Conservation (phyloP, 2,888 invertebrate genomes). For the Hyposoter didymator region DNA sequence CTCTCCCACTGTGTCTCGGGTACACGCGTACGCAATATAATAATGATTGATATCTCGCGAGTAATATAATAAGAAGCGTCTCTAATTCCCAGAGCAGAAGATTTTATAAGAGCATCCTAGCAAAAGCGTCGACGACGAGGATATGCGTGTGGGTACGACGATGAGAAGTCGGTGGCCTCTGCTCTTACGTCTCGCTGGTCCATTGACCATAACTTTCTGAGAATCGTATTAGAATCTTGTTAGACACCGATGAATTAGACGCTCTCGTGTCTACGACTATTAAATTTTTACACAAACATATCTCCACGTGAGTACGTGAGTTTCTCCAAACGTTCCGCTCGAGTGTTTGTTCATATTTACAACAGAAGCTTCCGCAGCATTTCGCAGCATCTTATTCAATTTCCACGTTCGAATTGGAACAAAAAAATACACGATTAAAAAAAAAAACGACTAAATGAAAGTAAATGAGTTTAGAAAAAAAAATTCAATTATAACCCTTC, state of each 20-base stretch:
- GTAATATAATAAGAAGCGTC: slow-evolving; percentile 54
- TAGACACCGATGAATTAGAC: slow-evolving; percentile 57
- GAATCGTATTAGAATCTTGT: slow-evolving; percentile 65
- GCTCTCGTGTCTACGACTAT: slow-evolving; percentile 44
- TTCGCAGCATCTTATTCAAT: slow-evolving; percentile 2
- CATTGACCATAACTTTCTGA: slow-evolving; percentile 43
- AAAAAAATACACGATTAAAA: neutral
- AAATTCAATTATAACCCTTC: too few relatives aligned
- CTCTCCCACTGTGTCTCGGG: slow-evolving; percentile 34
- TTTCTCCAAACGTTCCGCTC: neutral
- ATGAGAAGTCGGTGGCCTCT: neutral
- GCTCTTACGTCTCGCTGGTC: slow-evolving; percentile 19
- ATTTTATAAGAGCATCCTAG: slow-evolving; percentile 42
- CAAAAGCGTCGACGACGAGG: too few relatives aligned
- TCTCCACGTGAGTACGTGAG: neutral
- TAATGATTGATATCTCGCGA: slow-evolving; percentile 51
- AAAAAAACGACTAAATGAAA: too few relatives aligned
- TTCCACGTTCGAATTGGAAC: slow-evolving; percentile 38
- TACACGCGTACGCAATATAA: slow-evolving; percentile 53
- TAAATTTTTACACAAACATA: neutral
- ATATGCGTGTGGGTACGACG: slow-evolving; percentile 32
- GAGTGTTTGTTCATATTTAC: slow-evolving; percentile 5
- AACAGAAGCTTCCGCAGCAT: slow-evolving; percentile 25
- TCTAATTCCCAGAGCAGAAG: slow-evolving; percentile 43
- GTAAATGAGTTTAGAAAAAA: too few relatives aligned